Percentiles rank a stretch among this genome's conserved stretches.
phyloP scores from a whole-genome alignment of 2,113 vertebrate genomes.

The Pseudorhombus dupliciocellatus region DNA sequence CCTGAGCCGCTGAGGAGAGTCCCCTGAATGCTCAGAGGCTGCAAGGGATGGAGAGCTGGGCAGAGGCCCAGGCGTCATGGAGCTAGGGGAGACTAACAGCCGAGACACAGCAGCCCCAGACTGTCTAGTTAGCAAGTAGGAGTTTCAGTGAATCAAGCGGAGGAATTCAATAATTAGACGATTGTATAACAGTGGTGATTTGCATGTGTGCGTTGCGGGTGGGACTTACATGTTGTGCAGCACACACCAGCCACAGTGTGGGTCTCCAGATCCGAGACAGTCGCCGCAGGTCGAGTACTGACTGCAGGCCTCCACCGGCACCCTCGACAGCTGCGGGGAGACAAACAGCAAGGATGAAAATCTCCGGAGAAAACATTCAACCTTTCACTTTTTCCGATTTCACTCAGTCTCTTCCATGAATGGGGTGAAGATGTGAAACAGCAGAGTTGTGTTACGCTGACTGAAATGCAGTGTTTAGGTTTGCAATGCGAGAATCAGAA shows the following conservation, averaged over 20 bases:
- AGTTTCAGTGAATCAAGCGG: neutral
- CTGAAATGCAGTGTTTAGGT: no score
- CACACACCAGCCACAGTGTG: slow-evolving; percentile 98
- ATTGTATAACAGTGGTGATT: neutral
- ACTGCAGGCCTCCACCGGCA: slow-evolving; percentile 93
- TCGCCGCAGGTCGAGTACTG: slow-evolving; percentile 91
- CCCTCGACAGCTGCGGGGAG: slow-evolving; percentile 86
- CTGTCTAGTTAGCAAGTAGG: slow-evolving; percentile 4
- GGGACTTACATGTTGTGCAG: slow-evolving; percentile 94
- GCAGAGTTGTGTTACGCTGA: neutral
- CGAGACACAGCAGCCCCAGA: slow-evolving; percentile 17
- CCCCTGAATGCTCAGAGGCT: slow-evolving; percentile 50
- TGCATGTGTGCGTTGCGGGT: neutral
- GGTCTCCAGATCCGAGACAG: slow-evolving; percentile 94
- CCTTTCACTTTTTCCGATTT: no score
- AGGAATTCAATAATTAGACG: neutral
- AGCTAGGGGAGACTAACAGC: slow-evolving; percentile 37
- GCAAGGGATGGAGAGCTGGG: slow-evolving; percentile 48
- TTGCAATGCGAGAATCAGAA: neutral
- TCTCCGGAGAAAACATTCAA: neutral
- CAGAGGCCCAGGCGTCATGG: slow-evolving; percentile 50
- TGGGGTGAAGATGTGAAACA: neutral
- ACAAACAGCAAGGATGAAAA: neutral
- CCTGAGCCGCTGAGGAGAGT: slow-evolving; percentile 26
- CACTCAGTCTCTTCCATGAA: neutral